Evolutionary conservation across 2,888 invertebrate species (phyloP).

Genomic region (Microplitis deprimator): DNA sequence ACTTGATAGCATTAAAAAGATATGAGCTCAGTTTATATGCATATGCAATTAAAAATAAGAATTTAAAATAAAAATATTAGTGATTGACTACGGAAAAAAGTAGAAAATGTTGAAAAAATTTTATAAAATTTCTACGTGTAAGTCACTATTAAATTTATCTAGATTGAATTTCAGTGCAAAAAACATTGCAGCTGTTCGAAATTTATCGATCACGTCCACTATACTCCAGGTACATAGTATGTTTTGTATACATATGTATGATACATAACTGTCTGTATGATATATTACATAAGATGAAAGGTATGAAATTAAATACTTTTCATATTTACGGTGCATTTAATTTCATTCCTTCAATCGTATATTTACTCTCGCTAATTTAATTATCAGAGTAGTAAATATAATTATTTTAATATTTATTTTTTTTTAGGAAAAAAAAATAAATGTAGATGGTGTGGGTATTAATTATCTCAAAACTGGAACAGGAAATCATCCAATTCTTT

Average conservation of each 20-base stretch:
- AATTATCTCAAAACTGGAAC: conserved; percentile 77
- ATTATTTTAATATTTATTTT: conserved; percentile 19
- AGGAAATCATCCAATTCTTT: conserved; percentile 76
- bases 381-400: background rate
- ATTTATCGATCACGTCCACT: conserved; percentile 32
- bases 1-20: conserved; percentile 23
- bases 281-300: conserved; percentile 6
- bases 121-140: background rate
- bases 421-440: conserved; percentile 77
- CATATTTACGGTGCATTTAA: background rate
- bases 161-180: background rate
- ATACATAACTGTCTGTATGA: background rate
- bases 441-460: conserved; percentile 75
- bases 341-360: background rate
- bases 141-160: conserved; percentile 10
- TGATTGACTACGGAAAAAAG: background rate
- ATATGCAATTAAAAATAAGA: background rate
- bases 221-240: conserved; percentile 26
- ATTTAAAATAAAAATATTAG: background rate
- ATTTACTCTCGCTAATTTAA: background rate
- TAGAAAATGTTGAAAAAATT: background rate
- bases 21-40: background rate
- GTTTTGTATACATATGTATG: background rate
- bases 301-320: background rate
- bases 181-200: conserved; percentile 24